Percentiles rank a stretch among this genome's conserved stretches.
phyloP scores from a whole-genome alignment of 2,888 invertebrate genomes.

The Sclerodermus sp. region DNA sequence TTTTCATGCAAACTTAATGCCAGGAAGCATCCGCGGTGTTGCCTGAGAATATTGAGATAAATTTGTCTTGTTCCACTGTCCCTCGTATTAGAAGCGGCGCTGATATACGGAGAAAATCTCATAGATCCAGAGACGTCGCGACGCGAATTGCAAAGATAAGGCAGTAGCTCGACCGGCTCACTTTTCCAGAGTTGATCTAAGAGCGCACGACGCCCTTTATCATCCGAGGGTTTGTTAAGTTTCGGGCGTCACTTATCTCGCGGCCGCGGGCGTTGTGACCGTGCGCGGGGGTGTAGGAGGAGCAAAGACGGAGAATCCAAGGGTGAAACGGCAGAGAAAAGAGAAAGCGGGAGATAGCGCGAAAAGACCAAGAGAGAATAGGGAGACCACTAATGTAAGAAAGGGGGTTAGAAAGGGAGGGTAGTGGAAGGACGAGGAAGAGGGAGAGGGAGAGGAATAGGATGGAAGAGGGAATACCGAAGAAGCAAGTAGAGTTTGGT shows the following conservation, averaged over 20 bases:
- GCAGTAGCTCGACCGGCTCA: neutral
- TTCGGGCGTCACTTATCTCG: conserved; percentile 52
- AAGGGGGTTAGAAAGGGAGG: conserved; percentile 9
- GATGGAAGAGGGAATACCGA: conserved; percentile 17
- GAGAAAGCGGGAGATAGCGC: too few species aligned
- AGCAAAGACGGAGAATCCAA: neutral
- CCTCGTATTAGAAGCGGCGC: too few species aligned
- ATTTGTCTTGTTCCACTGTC: too few species aligned
- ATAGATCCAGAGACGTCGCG: neutral
- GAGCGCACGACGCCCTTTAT: conserved; percentile 18
- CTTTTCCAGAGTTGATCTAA: conserved; percentile 3
- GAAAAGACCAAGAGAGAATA: too few species aligned
- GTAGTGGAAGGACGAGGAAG: conserved; percentile 5
- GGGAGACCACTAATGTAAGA: too few species aligned
- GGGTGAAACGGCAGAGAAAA: neutral
- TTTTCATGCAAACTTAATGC: too few species aligned
- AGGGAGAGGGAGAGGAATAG: conserved; percentile 8
- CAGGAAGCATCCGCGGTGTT: too few species aligned
- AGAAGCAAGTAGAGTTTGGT: conserved; percentile 17
- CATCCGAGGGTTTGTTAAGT: conserved; percentile 44
- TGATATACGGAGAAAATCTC: too few species aligned
- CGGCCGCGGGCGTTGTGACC: conserved; percentile 34
- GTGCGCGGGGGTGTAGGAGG: conserved; percentile 9
- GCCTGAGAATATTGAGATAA: too few species aligned
- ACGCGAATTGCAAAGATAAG: neutral